Base-by-base conservation (phyloP, 2,113 vertebrate genomes). In the Vulpes lagopus region DNA sequence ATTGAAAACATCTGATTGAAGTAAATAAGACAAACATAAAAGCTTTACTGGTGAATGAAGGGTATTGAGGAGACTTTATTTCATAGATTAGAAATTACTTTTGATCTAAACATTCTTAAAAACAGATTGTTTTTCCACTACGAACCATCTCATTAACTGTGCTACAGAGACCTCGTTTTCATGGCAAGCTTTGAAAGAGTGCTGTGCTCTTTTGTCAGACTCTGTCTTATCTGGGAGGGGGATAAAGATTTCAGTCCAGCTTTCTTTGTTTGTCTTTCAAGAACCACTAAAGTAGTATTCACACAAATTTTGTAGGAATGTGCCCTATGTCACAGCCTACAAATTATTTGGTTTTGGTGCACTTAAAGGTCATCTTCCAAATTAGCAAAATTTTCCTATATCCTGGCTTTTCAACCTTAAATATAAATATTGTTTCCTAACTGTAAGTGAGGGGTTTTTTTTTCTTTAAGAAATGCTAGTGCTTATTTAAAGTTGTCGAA, bases 371-470 rank as follows among this genome's bases (percentile, higher is more conserved):
- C 99, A 99, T 98, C 98, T 98, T 99, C 97, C 98, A 99, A 99
- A 99, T 99, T 99, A 99, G 98, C 98, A 99, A 98, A 98, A 99
- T 99, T 99, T 99, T 99, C 98, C 98, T 98, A 99, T 98, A 99
- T 99, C 99, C 99, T 99, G 99, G 97, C 98, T 99, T 99, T 98
- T 99, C 98, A 99, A 99, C 98, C 98, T 99, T 99, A 99, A 99
- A 99, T 99, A 98, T 99, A 99, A 99, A 99, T 99, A 99, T 99
- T 99, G 98, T 99, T 99, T 99, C 98, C 99, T 98, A 99, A 99
- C 98, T 99, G 98, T 99, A 99, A 99, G 98, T 99, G 98, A 99
- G 98, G 98, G 99, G 98, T 98, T 98, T 98, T 98, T 99, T 98
- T 98, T 98, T 98, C 98, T 98, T 98, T 98, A 97, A 98, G 98